Base-by-base conservation (phyloP, 2,113 vertebrate genomes). In the Sceloporus tristichus region DNA sequence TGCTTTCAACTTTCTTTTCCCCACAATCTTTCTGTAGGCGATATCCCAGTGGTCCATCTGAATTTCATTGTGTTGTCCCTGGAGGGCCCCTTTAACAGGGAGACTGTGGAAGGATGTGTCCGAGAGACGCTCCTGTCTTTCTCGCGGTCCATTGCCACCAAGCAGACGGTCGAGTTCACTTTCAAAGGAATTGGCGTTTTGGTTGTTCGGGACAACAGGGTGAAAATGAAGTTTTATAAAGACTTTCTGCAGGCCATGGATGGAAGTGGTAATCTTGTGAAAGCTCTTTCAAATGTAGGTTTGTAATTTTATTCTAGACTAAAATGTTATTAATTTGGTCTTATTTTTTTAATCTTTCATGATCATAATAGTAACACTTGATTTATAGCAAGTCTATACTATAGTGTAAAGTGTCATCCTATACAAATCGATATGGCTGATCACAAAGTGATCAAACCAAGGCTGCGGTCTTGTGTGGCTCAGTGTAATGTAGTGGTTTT, bases 161-260 rank as follows among this genome's bases (percentile, higher is more conserved):
- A 93, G 76, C 90, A 94, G 75, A 91, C 92, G 0, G 93, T 97
- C 53, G 93, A 96, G 56, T 96, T 98, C 77, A 86, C 89, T 5
- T 97, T 97, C 76, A 96, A 94, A 79, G 96, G 97, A 75, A 96
- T 98, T 14, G 97, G 97, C 2, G 89, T 97, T 71, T 96, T 98
- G 29, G 56, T 91, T 2, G 96, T 98, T 79, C 96, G 86, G 66
- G 93, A 97, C 34, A 92, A 92, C 85, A 97, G 96, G 89, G 97
- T 97, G 88, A 97, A 97, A 92, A 97, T 98, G 97, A 97, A 93
- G 85, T 98, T 98, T 95, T 96, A 92, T 86, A 93, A 95, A 87
- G 95, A 96, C 80, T 98, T 98, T 82, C 91, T 98, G 66, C 96
- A 94, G 40, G 82, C 93, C 10, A 53, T 97, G 95, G 97, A 98